Conservation (phyloP, 2,797 vertebrate species). For the Notolabrus celidotus region DNA sequence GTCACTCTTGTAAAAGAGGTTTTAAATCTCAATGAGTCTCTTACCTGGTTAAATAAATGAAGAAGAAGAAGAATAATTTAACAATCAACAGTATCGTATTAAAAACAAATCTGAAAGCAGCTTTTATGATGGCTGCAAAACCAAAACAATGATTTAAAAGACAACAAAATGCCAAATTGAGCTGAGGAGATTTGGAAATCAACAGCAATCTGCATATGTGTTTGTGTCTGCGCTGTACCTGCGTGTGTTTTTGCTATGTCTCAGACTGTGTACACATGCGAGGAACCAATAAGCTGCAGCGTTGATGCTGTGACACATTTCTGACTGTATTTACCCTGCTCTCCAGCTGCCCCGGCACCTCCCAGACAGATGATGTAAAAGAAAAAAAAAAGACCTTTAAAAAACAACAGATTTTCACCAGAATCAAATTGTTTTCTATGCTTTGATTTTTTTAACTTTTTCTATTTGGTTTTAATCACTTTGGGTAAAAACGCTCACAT, state of each 20-base stretch:
- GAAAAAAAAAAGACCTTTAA: conserved; percentile 16
- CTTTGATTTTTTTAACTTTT: background rate
- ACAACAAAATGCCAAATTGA: background rate
- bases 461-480: conserved; percentile 1
- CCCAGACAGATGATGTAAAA: conserved; percentile 5
- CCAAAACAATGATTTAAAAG: background rate
- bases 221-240: conserved; percentile 39
- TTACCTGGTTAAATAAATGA: too few relatives aligned
- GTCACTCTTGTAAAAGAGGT: too few relatives aligned
- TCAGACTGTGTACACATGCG: conserved; percentile 38
- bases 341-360: conserved; percentile 61
- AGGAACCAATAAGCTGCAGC: conserved; percentile 61
- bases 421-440: conserved; percentile 18
- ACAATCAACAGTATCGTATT: background rate
- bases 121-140: background rate
- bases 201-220: conserved; percentile 44
- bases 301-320: conserved; percentile 67
- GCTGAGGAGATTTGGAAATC: background rate
- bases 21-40: too few relatives aligned
- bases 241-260: conserved; percentile 16
- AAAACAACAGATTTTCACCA: background rate
- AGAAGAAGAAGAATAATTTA: conserved; percentile 17
- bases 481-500: background rate
- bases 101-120: too few relatives aligned
- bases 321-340: conserved; percentile 65